Percentiles rank a stretch among this genome's conserved stretches.
These are phyloP conservation scores for Mystacornis crossleyi DNA, from an alignment of 2,113 vertebrate genomes.

Conservation along the genomic window DNA sequence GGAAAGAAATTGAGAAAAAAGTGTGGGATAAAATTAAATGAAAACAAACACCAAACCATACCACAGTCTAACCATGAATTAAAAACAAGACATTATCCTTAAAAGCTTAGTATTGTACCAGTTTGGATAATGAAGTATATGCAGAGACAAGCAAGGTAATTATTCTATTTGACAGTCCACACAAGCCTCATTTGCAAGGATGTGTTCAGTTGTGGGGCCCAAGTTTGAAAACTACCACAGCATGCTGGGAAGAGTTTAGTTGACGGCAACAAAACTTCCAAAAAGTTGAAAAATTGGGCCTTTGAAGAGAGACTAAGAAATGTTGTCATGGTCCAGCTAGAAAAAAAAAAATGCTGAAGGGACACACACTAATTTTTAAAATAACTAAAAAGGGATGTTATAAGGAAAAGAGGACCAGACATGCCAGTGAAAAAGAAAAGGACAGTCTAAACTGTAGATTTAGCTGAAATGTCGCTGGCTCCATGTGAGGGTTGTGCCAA, in stretches of 20 bases:
- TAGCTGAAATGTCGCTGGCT: neutral
- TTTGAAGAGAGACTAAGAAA: neutral
- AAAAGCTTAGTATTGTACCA: neutral
- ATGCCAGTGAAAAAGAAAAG: neutral
- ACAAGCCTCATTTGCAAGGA: conserved; percentile 6
- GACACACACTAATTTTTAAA: neutral
- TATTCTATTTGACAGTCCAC: neutral
- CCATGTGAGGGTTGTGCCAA: neutral
- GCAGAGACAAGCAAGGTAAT: neutral
- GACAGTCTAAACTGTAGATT: neutral
- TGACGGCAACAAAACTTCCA: neutral
- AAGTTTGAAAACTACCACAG: neutral
- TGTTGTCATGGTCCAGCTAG: neutral
- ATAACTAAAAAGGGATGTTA: neutral
- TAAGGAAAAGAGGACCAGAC: neutral
- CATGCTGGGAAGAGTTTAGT: neutral
- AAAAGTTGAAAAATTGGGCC: neutral
- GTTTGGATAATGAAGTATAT: neutral
- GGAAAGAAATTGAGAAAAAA: neutral
- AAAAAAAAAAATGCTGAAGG: neutral
- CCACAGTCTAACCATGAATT: neutral
- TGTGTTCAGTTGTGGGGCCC: neutral
- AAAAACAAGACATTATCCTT: neutral
- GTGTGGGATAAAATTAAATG: neutral
- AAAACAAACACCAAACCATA: neutral